Percentiles rank a stretch among this genome's conserved stretches.
phyloP scores from a whole-genome alignment of 2,797 vertebrate genomes.

The Coluber constrictor region DNA sequence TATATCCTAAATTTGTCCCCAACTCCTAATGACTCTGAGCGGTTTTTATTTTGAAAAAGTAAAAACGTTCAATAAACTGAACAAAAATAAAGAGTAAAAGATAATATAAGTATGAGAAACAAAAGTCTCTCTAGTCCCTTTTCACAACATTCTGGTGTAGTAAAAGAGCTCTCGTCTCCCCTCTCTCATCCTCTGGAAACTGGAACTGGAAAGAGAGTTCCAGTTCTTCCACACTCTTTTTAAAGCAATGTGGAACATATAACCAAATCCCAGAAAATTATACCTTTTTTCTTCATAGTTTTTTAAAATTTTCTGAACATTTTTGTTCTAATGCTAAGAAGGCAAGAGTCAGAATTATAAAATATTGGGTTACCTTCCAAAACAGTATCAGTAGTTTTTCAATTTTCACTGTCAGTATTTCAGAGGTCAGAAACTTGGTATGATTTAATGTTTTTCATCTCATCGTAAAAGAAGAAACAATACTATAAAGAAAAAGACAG shows the following conservation, averaged over 20 bases:
- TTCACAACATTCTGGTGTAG: not conserved
- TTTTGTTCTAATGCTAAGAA: conserved; percentile 27
- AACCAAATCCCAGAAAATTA: conserved; percentile 21
- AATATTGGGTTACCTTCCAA: conserved; percentile 19
- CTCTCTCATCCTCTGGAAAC: not conserved
- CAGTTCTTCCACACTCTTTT: conserved; percentile 2
- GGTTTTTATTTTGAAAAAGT: not conserved
- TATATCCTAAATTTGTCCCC: not conserved
- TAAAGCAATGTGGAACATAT: not conserved
- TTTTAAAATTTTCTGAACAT: conserved; percentile 19
- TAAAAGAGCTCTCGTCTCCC: not conserved
- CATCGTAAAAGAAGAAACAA: conserved; percentile 10
- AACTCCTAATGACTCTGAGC: not conserved
- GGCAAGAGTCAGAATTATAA: conserved; percentile 29
- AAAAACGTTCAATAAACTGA: not conserved
- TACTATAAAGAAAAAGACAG: conserved; percentile 26
- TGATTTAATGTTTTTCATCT: conserved; percentile 48
- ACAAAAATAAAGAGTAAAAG: not conserved
- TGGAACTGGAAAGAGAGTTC: not conserved
- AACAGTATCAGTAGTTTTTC: conserved; percentile 36
- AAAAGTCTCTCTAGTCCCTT: not conserved
- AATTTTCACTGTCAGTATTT: conserved; percentile 34
- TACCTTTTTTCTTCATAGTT: conserved; percentile 30
- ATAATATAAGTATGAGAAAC: not conserved
- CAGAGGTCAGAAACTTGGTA: conserved; percentile 45